Conservation (phyloP, 1,140 invertebrate genomes). For the Patella vulgata region DNA sequence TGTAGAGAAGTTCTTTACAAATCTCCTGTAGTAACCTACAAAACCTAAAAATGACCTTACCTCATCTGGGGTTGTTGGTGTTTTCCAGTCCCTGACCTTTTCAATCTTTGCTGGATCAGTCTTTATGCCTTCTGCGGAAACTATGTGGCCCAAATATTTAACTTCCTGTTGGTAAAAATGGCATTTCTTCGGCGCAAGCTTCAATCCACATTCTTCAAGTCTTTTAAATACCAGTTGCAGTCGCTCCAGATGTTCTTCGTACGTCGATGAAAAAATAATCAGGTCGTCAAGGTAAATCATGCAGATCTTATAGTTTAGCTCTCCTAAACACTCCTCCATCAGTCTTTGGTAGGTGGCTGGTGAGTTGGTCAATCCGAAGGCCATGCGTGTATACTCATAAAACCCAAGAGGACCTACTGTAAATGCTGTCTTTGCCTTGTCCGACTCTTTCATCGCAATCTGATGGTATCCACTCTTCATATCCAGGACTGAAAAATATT, state of each 20-base stretch:
- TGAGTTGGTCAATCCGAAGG: constrained; percentile 26
- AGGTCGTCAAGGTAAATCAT: constrained; percentile 27
- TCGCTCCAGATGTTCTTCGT: constrained; percentile 19
- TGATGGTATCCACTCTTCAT: constrained; percentile 53
- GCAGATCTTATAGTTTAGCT: constrained; percentile 14
- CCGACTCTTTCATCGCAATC: constrained; percentile 43
- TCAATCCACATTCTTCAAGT: constrained; percentile 16
- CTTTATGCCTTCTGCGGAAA: constrained; percentile 39
- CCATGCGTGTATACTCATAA: constrained; percentile 25
- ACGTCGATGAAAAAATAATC: constrained; percentile 27
- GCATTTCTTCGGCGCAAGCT: constrained; percentile 34
- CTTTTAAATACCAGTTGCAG: constrained; percentile 26
- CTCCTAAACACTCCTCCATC: constrained; percentile 34
- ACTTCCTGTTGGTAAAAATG: constrained; percentile 58
- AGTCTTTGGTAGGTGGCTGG: constrained; percentile 45
- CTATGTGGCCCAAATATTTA: constrained; percentile 43
- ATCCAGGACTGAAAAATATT: constrained; percentile 67
- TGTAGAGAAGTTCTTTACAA: constrained; percentile 32
- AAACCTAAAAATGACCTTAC: constrained; percentile 11
- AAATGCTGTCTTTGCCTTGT: constrained; percentile 57
- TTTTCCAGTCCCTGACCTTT: constrained; percentile 42
- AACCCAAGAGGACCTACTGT: constrained; percentile 20
- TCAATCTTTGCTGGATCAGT: constrained; percentile 46
- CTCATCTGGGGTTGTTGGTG: constrained; percentile 33
- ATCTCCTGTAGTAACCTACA: constrained; percentile 6